Evolutionary conservation across 2,113 vertebrate species (phyloP).

Genomic region (Trochalopteron elliotii): DNA sequence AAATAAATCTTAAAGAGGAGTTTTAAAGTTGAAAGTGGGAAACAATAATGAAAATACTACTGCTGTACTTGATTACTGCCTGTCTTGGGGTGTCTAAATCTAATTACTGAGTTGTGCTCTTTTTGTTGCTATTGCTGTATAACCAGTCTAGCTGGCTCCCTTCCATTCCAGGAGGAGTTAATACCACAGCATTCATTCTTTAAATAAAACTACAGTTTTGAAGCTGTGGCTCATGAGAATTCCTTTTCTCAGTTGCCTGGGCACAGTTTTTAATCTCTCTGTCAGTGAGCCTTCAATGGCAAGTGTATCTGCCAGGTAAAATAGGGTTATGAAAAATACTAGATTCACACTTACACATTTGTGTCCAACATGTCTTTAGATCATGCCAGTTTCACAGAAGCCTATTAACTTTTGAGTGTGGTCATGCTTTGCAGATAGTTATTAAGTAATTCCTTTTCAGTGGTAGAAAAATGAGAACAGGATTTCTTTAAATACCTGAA

Average conservation of each 20-base stretch:
- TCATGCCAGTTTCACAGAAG: not conserved
- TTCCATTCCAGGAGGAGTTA: not conserved
- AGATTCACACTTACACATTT: not conserved
- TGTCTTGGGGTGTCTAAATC: not conserved
- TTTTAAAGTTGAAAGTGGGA: not conserved
- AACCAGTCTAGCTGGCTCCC: conserved; percentile 1
- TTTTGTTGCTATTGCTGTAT: not conserved
- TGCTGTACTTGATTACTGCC: not conserved
- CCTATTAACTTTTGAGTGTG: not conserved
- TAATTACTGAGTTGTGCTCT: not conserved
- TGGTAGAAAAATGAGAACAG: not conserved
- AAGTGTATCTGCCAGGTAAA: not conserved
- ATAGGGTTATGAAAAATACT: not conserved
- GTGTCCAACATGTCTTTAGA: not conserved
- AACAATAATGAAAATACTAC: not conserved
- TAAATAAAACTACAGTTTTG: not conserved
- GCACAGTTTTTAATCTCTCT: not conserved
- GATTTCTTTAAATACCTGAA: not conserved
- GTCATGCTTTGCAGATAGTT: not conserved
- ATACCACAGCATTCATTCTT: not conserved
- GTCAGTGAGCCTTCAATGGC: not conserved
- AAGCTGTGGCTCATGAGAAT: not conserved
- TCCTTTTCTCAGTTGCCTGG: not conserved
- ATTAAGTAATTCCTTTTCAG: not conserved
- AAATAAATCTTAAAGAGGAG: not conserved